Base-by-base conservation (phyloP, 1,140 invertebrate genomes). In the Cyphomyrmex costatus region DNA sequence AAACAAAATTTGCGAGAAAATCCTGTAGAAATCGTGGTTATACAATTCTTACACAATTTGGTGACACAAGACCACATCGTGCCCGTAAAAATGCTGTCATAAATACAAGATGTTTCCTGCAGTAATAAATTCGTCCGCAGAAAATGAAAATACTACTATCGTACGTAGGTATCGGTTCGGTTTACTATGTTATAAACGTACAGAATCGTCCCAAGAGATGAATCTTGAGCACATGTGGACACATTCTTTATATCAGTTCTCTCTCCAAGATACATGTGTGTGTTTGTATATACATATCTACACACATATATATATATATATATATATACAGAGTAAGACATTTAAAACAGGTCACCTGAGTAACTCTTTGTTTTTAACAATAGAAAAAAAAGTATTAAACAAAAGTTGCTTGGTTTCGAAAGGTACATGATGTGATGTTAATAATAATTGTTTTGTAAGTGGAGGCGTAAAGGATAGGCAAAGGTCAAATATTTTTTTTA, bases 61-160 rank as follows among this genome's bases (percentile, higher is more conserved):
- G n/a, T 83, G 16, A 33, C 12, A n/a, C 63, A 27, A 27, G n/a
- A 36, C n/a, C 16, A 14, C 12, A 49, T 33, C 33, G 46, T 7
- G 10, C 53, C 53, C n/a, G n/a, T 82, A 80, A 80, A 60, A 58
- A 24, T 36, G 65, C 16, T 7, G 53, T 58, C 77, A 70, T 56
- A 74, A 88, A 68, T 61, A 58, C 24, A 61, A 88, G 21, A 61
- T 46, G 30, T 36, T 21, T 66, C 51, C 24, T 46, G 16, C 42
- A 51, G 30, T 84, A 84, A 77, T 83, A 82, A 77, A 65, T 60
- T 53, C 24, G 61, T 42, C 42, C 33, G 6, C 2, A 56, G 65
- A 73, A 85, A 84, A 73, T 68, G 66, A 88, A 88, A 78, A 88
- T 65, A 71, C 82, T 36, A 19, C 51, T n/a, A 49, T 83, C 68